Evolutionary conservation across 2,888 invertebrate genomes (phyloP).

Genomic region (Cryptosula pallasiana): DNA sequence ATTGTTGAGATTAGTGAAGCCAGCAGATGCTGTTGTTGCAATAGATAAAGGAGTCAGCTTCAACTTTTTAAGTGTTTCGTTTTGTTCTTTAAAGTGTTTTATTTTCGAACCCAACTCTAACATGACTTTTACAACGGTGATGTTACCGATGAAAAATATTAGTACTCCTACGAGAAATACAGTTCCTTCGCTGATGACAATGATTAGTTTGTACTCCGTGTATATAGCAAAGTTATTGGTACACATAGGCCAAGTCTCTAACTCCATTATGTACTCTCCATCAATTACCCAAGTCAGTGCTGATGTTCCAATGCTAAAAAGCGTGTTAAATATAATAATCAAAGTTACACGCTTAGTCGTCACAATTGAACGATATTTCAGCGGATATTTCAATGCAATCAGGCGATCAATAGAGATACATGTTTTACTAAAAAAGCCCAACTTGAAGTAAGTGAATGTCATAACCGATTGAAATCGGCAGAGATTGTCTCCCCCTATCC

Average conservation of each 20-base stretch:
- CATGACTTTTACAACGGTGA: conserved; percentile 13
- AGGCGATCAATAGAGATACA: conserved; percentile 8
- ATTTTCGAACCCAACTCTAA: background rate
- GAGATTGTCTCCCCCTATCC: background rate
- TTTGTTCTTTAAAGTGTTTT: background rate
- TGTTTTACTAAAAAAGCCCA: conserved; percentile 22
- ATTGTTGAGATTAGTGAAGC: background rate
- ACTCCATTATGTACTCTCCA: background rate
- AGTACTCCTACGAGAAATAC: conserved; percentile 9
- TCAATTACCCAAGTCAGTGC: conserved; percentile 15
- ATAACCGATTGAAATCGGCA: conserved; percentile 17
- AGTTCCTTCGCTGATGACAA: conserved; percentile 1
- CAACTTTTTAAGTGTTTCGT: background rate
- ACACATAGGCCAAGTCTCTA: conserved; percentile 19
- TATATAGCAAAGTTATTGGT: conserved; percentile 14
- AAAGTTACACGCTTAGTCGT: background rate
- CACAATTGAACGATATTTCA: conserved; percentile 17
- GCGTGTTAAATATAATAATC: background rate
- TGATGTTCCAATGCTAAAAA: conserved; percentile 10
- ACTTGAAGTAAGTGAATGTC: conserved; percentile 14
- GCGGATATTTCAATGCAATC: conserved; percentile 12
- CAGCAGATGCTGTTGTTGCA: background rate
- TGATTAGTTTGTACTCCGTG: conserved; percentile 1
- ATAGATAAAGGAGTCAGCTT: background rate
- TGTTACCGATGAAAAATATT: conserved; percentile 13